Evolutionary conservation across 2,888 invertebrate genomes (phyloP), one percentile per base, ranked within the genome.

Genomic region (Chymomyza fuscimana): DNA sequence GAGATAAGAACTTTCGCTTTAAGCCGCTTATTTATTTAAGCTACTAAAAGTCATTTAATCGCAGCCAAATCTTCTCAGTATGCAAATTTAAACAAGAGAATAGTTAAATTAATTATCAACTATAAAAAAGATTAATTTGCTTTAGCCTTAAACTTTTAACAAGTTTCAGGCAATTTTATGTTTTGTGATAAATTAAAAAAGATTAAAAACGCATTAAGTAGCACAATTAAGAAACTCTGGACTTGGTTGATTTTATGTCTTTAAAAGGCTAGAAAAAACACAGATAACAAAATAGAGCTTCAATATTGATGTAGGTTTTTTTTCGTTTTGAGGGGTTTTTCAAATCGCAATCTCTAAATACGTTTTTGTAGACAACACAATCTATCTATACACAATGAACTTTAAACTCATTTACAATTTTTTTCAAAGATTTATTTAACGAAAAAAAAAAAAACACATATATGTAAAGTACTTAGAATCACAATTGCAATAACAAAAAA

Each of bases 401-500:
- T 46, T 46, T 46, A 46, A 46, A 46, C 40, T 46, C 12, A 46
- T 19, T 12, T 19, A 1, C 54, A 9, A 51, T 22, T 19, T 54
- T 54, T 54, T 25, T 25, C n/a, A 65, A 65, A 65, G 40, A 46
- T 46, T 46, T 46, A 46, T 46, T 46, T 12, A 10, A 46, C 40
- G 12, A 46, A 46, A 40, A 58, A 59, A 59, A 58, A 58, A 65
- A 50, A 19, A 50, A 19, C 1, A 59, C 32, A 32, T 32, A 1
- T 32, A 65, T 15, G 29, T 16, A 58, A 22, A 25, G 4, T 12
- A 46, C 16, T 40, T 40, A 65, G 22, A 59, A 58, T 19, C 25
- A 22, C 54, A 59, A 65, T 40, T 22, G 56, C 16, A 59, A 58
- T 19, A 22, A 22, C 54, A 59, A 58, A 59, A 56, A 63, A 58